Evolutionary conservation across 2,797 vertebrate genomes (phyloP).

Genomic region (Chelonia mydas): DNA sequence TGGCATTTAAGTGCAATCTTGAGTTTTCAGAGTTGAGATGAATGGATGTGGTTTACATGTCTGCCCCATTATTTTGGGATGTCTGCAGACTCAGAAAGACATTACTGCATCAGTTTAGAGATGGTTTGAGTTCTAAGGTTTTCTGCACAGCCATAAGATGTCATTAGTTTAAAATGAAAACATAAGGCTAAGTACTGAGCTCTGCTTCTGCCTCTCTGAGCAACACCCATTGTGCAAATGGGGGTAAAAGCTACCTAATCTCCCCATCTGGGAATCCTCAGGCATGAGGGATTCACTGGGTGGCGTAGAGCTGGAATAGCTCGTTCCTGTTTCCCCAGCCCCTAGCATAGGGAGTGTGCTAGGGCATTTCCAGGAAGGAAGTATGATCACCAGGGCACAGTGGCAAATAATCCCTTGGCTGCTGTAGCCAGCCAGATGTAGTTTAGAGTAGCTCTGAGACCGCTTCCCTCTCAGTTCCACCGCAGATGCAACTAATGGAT

Average conservation of each 20-base stretch:
- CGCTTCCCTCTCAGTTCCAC: not conserved
- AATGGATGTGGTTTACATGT: constrained; percentile 74
- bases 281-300: not conserved
- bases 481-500: not conserved
- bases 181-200: not conserved
- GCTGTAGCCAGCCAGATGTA: not conserved
- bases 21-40: constrained; percentile 70
- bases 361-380: not conserved
- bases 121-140: not conserved
- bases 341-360: not conserved
- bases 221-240: not conserved
- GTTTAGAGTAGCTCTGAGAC: not conserved
- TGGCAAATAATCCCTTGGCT: not conserved
- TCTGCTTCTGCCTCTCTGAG: not conserved
- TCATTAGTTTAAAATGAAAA: not conserved
- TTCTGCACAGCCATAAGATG: not conserved
- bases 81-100: not conserved
- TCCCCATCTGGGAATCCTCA: not conserved
- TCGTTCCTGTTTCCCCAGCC: not conserved
- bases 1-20: constrained; percentile 50
- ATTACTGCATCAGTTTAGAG: not conserved
- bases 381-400: not conserved
- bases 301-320: not conserved
- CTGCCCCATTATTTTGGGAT: constrained; percentile 55
- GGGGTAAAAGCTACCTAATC: not conserved